Evolutionary conservation across 1,140 invertebrate species (phyloP).

Genomic region (Arctopsyche grandis): DNA sequence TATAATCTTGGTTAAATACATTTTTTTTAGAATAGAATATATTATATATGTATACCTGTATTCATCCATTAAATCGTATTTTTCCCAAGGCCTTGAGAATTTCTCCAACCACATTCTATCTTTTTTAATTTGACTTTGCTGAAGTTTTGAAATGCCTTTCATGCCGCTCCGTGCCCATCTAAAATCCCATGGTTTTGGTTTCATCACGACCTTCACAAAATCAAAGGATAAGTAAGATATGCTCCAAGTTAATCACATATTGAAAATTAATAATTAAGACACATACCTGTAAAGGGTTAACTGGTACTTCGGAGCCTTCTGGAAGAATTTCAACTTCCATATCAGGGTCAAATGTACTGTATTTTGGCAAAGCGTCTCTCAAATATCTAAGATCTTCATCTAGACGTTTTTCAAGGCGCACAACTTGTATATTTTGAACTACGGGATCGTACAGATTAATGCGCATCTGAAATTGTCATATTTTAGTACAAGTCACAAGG

Average conservation of each 20-base stretch:
- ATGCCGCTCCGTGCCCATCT: slow-evolving; percentile 86
- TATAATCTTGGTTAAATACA: not conserved
- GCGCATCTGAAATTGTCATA: slow-evolving; percentile 79
- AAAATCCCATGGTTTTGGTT: slow-evolving; percentile 85
- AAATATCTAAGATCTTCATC: slow-evolving; percentile 93
- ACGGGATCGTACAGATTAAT: slow-evolving; percentile 96
- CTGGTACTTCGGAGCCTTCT: slow-evolving; percentile 81
- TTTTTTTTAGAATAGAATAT: slow-evolving; percentile 37
- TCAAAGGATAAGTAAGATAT: not conserved
- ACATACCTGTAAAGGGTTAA: slow-evolving; percentile 90
- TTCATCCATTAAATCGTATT: slow-evolving; percentile 94
- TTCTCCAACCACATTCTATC: slow-evolving; percentile 69
- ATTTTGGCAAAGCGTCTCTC: slow-evolving; percentile 92
- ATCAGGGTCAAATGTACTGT: slow-evolving; percentile 92
- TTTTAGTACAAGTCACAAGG: not conserved
- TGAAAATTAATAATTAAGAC: not conserved
- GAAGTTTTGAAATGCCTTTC: slow-evolving; percentile 78
- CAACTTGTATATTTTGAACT: slow-evolving; percentile 88
- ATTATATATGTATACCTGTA: slow-evolving; percentile 74
- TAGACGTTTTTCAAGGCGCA: slow-evolving; percentile 91
- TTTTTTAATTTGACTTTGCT: slow-evolving; percentile 70
- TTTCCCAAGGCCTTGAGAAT: slow-evolving; percentile 81
- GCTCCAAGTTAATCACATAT: slow-evolving; percentile 8
- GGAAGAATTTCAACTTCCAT: slow-evolving; percentile 86
- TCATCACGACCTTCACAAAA: slow-evolving; percentile 75